These are phyloP conservation scores for Todiramphus chloris DNA, from an alignment of 2,113 vertebrate species.

Conservation along the genomic window DNA sequence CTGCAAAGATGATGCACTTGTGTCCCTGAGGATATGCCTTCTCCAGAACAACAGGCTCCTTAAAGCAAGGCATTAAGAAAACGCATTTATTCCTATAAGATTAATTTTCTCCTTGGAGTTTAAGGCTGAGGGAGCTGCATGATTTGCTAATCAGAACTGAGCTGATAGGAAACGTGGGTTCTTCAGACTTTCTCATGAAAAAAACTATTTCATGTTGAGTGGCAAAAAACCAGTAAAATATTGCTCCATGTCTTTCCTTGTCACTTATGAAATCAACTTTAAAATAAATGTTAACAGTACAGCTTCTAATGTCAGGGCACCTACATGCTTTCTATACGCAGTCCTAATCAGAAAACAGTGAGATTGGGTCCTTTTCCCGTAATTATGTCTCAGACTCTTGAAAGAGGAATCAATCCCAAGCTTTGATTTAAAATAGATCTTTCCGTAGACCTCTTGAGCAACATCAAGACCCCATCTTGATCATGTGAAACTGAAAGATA, in stretches of 20 bases:
- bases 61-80: not conserved
- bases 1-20: not conserved
- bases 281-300: not conserved
- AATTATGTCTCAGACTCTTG: not conserved
- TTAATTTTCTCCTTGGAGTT: not conserved
- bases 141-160: not conserved
- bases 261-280: not conserved
- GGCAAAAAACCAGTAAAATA: not conserved
- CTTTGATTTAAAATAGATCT: conserved; percentile 27
- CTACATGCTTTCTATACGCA: not conserved
- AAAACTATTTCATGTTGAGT: not conserved
- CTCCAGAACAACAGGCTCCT: not conserved
- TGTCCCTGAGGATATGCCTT: not conserved
- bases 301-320: not conserved
- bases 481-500: not conserved
- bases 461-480: not conserved
- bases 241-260: not conserved
- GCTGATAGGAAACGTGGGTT: not conserved
- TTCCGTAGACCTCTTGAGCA: not conserved
- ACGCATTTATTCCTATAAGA: not conserved
- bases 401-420: conserved; percentile 32
- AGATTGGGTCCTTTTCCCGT: not conserved
- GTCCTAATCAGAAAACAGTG: not conserved
- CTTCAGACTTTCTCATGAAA: not conserved
- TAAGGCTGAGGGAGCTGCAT: not conserved